phyloP scores from a whole-genome alignment of 2,888 invertebrate species.

The Drosophila maculinotata region DNA sequence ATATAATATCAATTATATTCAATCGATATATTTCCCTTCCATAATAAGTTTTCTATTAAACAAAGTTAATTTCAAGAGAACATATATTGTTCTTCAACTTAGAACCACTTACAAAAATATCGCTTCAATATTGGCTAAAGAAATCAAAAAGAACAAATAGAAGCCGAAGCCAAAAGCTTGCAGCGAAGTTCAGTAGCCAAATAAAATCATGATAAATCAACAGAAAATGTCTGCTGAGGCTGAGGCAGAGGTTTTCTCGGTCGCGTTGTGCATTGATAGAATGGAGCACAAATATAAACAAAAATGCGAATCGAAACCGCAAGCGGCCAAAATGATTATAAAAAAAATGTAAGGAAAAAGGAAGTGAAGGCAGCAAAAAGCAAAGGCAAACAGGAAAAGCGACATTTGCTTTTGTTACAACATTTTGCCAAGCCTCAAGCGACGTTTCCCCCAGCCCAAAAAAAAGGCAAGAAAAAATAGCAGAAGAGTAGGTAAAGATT shows the following conservation, averaged over 20 bases:
- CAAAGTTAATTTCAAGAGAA: background rate
- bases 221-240: conserved; percentile 39
- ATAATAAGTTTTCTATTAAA: background rate
- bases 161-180: conserved; percentile 23
- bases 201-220: conserved; percentile 80
- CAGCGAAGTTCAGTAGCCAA: conserved; percentile 65
- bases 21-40: too few species aligned
- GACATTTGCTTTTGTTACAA: conserved; percentile 79
- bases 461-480: conserved; percentile 14
- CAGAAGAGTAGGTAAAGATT: conserved; percentile 33
- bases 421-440: conserved; percentile 67
- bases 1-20: background rate
- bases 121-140: conserved; percentile 53
- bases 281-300: conserved; percentile 67
- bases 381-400: conserved; percentile 73
- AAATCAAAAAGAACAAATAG: conserved; percentile 61
- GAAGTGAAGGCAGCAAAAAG: conserved; percentile 35
- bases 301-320: conserved; percentile 63
- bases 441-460: conserved; percentile 24
- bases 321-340: conserved; percentile 68
- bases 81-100: conserved; percentile 12
- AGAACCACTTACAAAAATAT: conserved; percentile 31
- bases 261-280: background rate
- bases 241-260: background rate
- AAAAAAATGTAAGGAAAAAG: conserved; percentile 32